Evolutionary conservation across 2,113 vertebrate species (phyloP).

Genomic region (Phrynosoma platyrhinos): DNA sequence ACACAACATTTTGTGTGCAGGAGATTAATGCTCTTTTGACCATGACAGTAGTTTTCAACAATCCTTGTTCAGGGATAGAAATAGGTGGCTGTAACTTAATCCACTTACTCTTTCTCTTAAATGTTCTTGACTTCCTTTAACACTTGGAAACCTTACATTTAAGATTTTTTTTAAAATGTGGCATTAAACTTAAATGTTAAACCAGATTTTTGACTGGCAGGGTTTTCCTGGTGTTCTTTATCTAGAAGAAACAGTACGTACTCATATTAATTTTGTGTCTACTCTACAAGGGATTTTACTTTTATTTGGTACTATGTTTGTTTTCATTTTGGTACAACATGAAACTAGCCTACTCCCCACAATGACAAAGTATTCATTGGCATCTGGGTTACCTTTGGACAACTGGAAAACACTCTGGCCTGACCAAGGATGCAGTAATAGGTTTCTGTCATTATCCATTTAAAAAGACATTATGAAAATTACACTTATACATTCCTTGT

Average conservation of each 20-base stretch:
- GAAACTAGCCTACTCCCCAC: neutral
- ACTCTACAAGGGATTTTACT: neutral
- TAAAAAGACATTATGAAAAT: neutral
- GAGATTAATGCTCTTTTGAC: neutral
- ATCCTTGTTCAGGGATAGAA: neutral
- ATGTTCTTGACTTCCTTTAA: constrained; percentile 64
- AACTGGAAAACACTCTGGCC: neutral
- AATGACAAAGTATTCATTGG: neutral
- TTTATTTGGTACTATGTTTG: neutral
- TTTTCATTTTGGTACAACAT: neutral
- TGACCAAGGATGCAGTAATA: neutral
- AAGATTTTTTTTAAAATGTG: constrained; percentile 1
- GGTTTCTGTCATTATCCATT: neutral
- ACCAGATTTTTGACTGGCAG: neutral
- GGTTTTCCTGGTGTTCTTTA: neutral
- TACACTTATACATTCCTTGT: neutral
- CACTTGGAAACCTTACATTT: constrained; percentile 63
- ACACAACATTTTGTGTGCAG: neutral
- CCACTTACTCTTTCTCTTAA: constrained; percentile 72
- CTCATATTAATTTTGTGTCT: neutral
- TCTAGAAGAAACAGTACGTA: neutral
- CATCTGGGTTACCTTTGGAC: neutral
- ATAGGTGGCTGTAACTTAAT: neutral
- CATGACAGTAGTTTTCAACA: neutral
- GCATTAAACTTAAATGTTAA: neutral